Percentiles rank a stretch among this genome's conserved stretches.
Evolutionary conservation across 2,113 vertebrate genomes (phyloP).

Genomic region (Psammodynastes pulverulentus): DNA sequence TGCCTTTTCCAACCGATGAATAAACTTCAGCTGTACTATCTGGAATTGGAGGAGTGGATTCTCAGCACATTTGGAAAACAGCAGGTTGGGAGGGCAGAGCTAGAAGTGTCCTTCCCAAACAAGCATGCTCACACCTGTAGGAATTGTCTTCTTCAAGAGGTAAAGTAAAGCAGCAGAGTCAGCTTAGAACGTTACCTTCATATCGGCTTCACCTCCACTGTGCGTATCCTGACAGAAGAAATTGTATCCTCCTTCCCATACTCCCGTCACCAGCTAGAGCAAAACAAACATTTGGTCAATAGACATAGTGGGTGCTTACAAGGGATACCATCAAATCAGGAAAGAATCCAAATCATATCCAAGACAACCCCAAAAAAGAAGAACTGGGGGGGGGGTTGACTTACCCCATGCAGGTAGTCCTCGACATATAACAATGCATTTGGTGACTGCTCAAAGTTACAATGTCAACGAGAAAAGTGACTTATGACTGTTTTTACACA

Average conservation of each 20-base stretch:
- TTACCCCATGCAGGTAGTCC: neutral
- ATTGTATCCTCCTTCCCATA: conserved; percentile 85
- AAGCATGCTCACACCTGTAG: neutral
- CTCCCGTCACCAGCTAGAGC: conserved; percentile 80
- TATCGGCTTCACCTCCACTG: conserved; percentile 81
- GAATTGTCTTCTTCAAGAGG: neutral
- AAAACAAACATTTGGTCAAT: neutral
- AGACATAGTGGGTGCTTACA: neutral
- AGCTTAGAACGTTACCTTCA: conserved; percentile 74
- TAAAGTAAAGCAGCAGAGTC: neutral
- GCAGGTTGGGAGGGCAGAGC: neutral
- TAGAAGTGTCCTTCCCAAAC: neutral
- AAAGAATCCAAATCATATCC: neutral
- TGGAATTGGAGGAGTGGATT: neutral
- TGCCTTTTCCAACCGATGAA: neutral
- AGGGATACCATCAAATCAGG: neutral
- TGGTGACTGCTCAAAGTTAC: neutral
- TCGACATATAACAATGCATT: neutral
- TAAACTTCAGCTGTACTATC: neutral
- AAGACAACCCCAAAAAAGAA: neutral
- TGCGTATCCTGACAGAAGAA: conserved; percentile 92
- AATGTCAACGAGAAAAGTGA: neutral
- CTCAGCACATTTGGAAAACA: neutral
- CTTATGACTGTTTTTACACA: neutral
- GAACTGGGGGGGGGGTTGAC: neutral